These are phyloP conservation scores for Lasioglossum vierecki DNA, from an alignment of 2,888 invertebrate species.

Conservation along the genomic window DNA sequence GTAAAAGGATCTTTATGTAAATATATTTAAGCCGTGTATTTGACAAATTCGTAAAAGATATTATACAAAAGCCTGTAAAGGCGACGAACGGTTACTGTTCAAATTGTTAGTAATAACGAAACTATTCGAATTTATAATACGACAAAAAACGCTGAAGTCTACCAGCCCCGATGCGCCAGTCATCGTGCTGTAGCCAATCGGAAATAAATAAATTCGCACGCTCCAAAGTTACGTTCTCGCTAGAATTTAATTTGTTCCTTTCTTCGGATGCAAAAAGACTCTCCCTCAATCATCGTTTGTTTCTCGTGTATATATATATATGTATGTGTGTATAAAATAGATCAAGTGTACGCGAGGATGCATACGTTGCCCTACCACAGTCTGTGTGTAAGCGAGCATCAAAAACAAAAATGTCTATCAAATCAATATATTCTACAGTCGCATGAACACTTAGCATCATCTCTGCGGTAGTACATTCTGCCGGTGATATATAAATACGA, in stretches of 20 bases:
- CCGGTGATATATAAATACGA: conserved; percentile 21
- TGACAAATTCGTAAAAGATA: conserved; percentile 64
- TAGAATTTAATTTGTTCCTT: conserved; percentile 53
- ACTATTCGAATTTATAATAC: conserved; percentile 59
- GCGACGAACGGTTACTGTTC: conserved; percentile 52
- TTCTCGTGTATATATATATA: background rate
- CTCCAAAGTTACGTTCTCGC: conserved; percentile 50
- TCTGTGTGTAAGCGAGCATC: background rate
- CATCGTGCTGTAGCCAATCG: conserved; percentile 72
- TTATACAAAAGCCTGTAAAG: conserved; percentile 60
- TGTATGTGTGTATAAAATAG: conserved; percentile 32
- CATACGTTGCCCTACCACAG: conserved; percentile 30
- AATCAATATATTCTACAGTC: background rate
- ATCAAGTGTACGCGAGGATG: conserved; percentile 24
- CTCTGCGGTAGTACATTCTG: conserved; percentile 26
- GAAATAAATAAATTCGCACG: conserved; percentile 66
- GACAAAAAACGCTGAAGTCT: conserved; percentile 61
- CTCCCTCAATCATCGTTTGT: conserved; percentile 4
- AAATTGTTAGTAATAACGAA: conserved; percentile 63
- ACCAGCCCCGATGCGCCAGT: conserved; percentile 72
- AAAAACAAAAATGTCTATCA: conserved; percentile 19
- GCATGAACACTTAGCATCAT: background rate
- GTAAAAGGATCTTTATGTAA: conserved; percentile 64
- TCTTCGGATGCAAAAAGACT: conserved; percentile 26
- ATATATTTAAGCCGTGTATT: conserved; percentile 70